phyloP scores from a whole-genome alignment of 2,888 invertebrate species.

The Idaea aversata region DNA sequence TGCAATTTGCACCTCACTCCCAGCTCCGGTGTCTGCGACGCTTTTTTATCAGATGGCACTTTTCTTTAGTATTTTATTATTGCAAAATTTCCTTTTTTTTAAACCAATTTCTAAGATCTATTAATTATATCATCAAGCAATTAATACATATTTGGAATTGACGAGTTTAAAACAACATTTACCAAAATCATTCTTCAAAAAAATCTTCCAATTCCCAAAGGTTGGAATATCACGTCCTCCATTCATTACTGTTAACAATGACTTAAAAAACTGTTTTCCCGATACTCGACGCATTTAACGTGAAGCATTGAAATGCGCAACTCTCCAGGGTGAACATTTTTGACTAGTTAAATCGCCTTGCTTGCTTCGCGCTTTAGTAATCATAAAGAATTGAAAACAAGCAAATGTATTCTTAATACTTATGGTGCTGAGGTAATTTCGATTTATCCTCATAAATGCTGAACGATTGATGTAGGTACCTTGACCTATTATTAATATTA shows the following conservation, averaged over 20 bases:
- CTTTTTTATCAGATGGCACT: background rate
- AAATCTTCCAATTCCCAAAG: background rate
- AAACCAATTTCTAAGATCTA: background rate
- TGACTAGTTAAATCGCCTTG: background rate
- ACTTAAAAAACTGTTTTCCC: background rate
- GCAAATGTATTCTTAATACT: too few relatives aligned
- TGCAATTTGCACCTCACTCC: constrained; percentile 1
- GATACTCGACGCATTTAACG: background rate
- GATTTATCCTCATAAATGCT: too few relatives aligned
- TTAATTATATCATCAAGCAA: background rate
- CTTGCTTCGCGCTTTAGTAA: background rate
- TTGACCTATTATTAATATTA: too few relatives aligned
- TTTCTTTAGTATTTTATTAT: background rate
- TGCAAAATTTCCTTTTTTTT: background rate
- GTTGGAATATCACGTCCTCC: background rate
- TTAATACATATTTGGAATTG: too few relatives aligned
- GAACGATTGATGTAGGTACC: too few relatives aligned
- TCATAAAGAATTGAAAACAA: too few relatives aligned
- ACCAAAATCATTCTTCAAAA: too few relatives aligned
- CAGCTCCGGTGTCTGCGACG: background rate
- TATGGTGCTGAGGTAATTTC: too few relatives aligned
- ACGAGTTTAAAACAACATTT: too few relatives aligned
- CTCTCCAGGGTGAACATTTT: background rate
- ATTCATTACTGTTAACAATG: background rate
- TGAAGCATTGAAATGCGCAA: background rate